Base-by-base conservation (phyloP, 1,140 invertebrate genomes). In the Drosophila burlai region DNA sequence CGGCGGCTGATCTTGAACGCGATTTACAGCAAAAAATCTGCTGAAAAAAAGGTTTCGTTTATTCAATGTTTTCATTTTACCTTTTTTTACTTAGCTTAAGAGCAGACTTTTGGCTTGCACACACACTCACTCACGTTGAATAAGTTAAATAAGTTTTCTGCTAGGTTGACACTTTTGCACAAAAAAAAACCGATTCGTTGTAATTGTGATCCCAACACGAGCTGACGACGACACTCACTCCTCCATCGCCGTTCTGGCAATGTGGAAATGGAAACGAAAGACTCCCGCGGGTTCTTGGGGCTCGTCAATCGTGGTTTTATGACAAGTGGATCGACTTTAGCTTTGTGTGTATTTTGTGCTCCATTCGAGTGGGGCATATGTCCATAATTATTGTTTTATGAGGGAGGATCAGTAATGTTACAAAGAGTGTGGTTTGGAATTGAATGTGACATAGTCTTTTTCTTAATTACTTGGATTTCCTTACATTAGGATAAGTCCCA, bases 81-180 rank as follows among this genome's bases (percentile, higher is more conserved):
- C 26, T 68, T 68, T 61, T 61, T 45, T 60, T 59, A 21, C 29
- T 66, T 47, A 36, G 29, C 42, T 47, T n/a, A 1, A 69, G 38
- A 47, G 7, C 60, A 65, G 54, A 71, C 61, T 58, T 73, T 65
- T 72, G 57, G 58, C 45, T 42, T 7, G 62, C 66, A 38, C 52
- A 38, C 52, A 38, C 52, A 57, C 54, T 29, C 59, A 52, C 61
- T 52, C 61, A 66, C 46, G 38, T 68, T 26, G 10, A 38, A 45
- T 66, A 65, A 52, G 47, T 29, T 29, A n/a, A n/a, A 29, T 29
- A 49, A 38, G 21, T 61, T 67, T 60, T 43, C n/a, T 29, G 36
- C 15, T 78, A 60, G 61, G 58, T 89, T 74, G 83, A 80, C 84
- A 87, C 84, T 87, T 83, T 69, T 46, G 13, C 38, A 36, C 29